phyloP scores from a whole-genome alignment of 1,140 invertebrate genomes.

The Diorhabda elongata region DNA sequence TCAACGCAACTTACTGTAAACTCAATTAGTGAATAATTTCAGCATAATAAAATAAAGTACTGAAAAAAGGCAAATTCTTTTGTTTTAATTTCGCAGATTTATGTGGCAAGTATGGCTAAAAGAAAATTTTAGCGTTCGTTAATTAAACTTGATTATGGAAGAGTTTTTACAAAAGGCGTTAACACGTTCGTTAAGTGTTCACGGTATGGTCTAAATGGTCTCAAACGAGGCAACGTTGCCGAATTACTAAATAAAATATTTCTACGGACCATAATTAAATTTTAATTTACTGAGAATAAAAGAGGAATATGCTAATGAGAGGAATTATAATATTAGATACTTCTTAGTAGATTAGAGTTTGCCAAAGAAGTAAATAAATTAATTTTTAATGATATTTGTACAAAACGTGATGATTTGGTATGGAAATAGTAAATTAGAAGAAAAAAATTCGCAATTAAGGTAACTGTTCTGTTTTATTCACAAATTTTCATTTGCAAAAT shows the following conservation, averaged over 20 bases:
- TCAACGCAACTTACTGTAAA: neutral
- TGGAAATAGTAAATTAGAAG: no score
- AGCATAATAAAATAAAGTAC: neutral
- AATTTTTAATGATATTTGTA: no score
- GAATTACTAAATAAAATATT: constrained; percentile 15
- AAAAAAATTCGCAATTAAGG: no score
- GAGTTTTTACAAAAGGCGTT: constrained; percentile 21
- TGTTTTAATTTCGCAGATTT: constrained; percentile 22
- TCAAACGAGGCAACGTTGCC: constrained; percentile 10
- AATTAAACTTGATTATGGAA: constrained; percentile 22
- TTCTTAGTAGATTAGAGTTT: neutral
- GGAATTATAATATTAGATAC: neutral
- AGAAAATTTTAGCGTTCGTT: constrained; percentile 16
- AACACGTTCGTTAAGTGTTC: constrained; percentile 14
- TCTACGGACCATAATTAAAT: constrained; percentile 13
- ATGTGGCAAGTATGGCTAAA: constrained; percentile 8
- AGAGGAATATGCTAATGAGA: neutral
- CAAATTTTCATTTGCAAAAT: no score
- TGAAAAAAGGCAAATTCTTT: constrained; percentile 11
- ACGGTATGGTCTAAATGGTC: neutral
- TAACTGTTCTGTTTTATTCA: no score
- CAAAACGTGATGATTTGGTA: no score
- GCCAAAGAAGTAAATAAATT: no score
- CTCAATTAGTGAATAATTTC: constrained; percentile 7
- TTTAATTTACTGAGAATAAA: neutral